phyloP scores from a whole-genome alignment of 2,113 vertebrate species.

The Nipponia nippon region DNA sequence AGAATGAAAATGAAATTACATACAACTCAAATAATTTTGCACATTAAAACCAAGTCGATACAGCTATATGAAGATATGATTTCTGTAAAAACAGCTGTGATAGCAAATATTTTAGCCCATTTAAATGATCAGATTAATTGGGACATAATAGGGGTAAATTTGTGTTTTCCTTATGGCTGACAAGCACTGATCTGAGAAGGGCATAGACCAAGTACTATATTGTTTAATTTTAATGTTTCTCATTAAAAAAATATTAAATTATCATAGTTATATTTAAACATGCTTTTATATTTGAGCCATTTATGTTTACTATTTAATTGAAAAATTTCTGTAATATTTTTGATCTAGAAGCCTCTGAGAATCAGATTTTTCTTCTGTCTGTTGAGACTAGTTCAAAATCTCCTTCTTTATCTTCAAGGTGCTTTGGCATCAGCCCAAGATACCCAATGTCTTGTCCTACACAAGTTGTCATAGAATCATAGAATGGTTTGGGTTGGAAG shows the following conservation, averaged over 20 bases:
- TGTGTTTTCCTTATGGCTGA: neutral
- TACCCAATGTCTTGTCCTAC: neutral
- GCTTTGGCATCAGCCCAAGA: neutral
- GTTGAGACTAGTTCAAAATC: neutral
- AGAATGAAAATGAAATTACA: neutral
- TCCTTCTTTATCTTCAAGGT: neutral
- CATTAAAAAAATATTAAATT: neutral
- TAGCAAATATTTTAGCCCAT: neutral
- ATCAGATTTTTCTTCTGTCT: neutral
- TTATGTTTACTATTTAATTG: neutral
- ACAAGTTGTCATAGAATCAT: neutral
- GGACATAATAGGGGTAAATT: neutral
- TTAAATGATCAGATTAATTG: neutral
- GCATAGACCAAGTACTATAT: neutral
- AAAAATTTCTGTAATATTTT: neutral
- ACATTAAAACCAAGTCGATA: neutral
- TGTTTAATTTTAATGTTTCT: neutral
- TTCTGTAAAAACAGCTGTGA: neutral
- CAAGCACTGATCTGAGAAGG: neutral
- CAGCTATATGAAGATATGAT: neutral
- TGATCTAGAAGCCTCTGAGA: neutral
- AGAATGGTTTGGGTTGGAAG: neutral
- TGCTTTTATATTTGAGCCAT: neutral
- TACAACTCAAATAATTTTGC: neutral
- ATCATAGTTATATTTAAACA: neutral